Evolutionary conservation across 2,888 invertebrate genomes (phyloP).

Genomic region (Thecophora atra): DNA sequence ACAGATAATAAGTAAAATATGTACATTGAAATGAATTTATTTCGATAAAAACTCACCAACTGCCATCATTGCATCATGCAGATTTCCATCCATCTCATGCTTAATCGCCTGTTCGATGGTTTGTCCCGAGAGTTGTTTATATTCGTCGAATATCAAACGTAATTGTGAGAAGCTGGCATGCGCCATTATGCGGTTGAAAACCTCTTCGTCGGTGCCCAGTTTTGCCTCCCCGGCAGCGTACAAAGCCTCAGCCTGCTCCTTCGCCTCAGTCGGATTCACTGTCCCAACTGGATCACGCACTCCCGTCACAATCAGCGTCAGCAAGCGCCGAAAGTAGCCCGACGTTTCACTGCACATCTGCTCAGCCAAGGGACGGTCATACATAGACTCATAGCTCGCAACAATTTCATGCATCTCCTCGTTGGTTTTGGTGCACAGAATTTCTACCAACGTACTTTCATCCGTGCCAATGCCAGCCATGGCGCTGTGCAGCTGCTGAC

Average conservation of each 20-base stretch:
- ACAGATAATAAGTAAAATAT: neutral
- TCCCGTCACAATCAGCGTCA: constrained; percentile 77
- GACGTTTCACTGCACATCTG: constrained; percentile 81
- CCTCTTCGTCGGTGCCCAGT: constrained; percentile 78
- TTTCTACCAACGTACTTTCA: constrained; percentile 77
- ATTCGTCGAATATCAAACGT: constrained; percentile 76
- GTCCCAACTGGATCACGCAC: constrained; percentile 73
- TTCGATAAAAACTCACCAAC: constrained; percentile 68
- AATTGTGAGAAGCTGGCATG: constrained; percentile 80
- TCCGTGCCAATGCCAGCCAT: constrained; percentile 81
- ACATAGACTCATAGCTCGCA: constrained; percentile 72
- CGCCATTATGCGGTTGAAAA: constrained; percentile 77
- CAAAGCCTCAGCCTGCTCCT: constrained; percentile 75
- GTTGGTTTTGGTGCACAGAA: constrained; percentile 76
- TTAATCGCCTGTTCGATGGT: constrained; percentile 79
- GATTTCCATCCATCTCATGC: constrained; percentile 74
- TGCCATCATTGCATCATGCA: constrained; percentile 75
- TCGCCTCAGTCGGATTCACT: constrained; percentile 74
- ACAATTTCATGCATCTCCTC: constrained; percentile 73
- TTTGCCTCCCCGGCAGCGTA: constrained; percentile 77
- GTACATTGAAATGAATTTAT: neutral
- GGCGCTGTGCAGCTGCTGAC: constrained; percentile 76
- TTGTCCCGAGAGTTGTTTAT: constrained; percentile 76
- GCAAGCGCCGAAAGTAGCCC: constrained; percentile 79
- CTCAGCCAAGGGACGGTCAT: constrained; percentile 74